A percentile compares a stretch with the other conserved stretches of the same genome.
These are phyloP conservation scores for Spodoptera exigua DNA, from an alignment of 2,888 invertebrate genomes.

Conservation along the genomic window DNA sequence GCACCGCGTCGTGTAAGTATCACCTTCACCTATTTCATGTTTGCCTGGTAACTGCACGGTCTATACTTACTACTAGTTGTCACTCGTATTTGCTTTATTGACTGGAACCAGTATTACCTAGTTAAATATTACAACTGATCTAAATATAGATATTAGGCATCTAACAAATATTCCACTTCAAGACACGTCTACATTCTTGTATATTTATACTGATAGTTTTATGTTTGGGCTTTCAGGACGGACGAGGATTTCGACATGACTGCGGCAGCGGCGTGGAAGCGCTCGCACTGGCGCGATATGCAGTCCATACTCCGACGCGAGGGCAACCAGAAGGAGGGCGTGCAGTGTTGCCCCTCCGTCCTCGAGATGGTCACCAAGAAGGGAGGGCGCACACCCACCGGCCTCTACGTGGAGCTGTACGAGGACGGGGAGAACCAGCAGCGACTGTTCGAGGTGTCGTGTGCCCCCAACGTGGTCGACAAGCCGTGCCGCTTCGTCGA, in stretches of 20 bases:
- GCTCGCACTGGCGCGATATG: conserved; percentile 91
- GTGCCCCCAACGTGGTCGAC: conserved; percentile 91
- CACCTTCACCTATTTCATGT: background rate
- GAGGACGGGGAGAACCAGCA: conserved; percentile 92
- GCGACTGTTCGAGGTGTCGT: conserved; percentile 94
- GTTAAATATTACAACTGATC: no score
- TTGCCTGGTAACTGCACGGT: no score
- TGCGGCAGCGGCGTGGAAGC: conserved; percentile 84
- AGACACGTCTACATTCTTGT: no score
- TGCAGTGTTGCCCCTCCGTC: conserved; percentile 95
- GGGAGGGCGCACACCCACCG: conserved; percentile 93
- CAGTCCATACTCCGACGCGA: conserved; percentile 90
- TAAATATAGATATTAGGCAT: no score
- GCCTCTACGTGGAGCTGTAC: conserved; percentile 93
- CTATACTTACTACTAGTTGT: no score
- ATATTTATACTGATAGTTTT: conserved; percentile 10
- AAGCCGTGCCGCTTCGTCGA: conserved; percentile 93
- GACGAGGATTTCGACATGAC: conserved; percentile 82
- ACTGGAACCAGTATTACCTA: no score
- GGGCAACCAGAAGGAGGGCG: conserved; percentile 76
- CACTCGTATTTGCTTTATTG: no score
- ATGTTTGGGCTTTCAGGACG: conserved; percentile 68
- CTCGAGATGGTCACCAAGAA: conserved; percentile 93
- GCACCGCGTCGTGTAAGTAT: conserved; percentile 81
- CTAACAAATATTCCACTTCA: no score